A percentile compares a stretch with the other conserved stretches of the same genome.
Evolutionary conservation across 2,888 invertebrate species (phyloP).

Genomic region (Limnephilus rhombicus): DNA sequence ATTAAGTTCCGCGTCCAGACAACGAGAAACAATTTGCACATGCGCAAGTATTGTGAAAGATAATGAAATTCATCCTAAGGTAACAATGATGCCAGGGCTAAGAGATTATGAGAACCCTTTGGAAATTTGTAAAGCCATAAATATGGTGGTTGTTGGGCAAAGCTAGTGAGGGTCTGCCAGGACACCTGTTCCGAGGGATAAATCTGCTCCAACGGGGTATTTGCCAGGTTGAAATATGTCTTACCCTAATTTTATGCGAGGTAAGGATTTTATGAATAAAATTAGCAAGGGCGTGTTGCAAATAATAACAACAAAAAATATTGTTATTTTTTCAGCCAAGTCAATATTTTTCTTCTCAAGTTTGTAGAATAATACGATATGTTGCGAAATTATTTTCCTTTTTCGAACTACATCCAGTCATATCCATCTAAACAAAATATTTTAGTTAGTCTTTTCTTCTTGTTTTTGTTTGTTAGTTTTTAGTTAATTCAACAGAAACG

Average conservation of each 20-base stretch:
- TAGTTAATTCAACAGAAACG: too few relatives aligned
- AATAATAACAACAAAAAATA: background rate
- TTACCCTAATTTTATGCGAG: background rate
- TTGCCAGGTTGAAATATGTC: slow-evolving; percentile 1
- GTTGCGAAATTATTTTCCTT: too few relatives aligned
- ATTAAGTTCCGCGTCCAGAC: background rate
- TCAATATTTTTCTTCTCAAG: too few relatives aligned
- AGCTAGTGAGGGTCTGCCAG: slow-evolving; percentile 18
- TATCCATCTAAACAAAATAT: too few relatives aligned
- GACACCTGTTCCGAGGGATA: slow-evolving; percentile 28
- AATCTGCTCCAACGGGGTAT: background rate
- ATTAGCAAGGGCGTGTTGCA: background rate
- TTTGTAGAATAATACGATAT: too few relatives aligned
- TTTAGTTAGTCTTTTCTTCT: too few relatives aligned
- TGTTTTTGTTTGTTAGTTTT: too few relatives aligned
- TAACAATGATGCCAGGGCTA: slow-evolving; percentile 24
- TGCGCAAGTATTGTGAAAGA: background rate
- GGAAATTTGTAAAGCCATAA: slow-evolving; percentile 32
- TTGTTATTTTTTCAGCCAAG: too few relatives aligned
- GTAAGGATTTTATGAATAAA: background rate
- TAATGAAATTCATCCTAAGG: slow-evolving; percentile 28
- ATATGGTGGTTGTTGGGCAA: slow-evolving; percentile 15
- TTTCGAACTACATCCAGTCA: too few relatives aligned
- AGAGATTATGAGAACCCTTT: slow-evolving; percentile 41
- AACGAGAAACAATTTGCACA: background rate